Evolutionary conservation across 1,140 invertebrate species (phyloP).

Genomic region (roundworm (Caenorhabditis elegans)): WBcel235 BX284606.5:5044001-5044500

Average conservation of each 20-base stretch:
- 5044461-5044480: slow-evolving; percentile 34
- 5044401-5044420: too few relatives aligned
- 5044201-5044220: background rate
- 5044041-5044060: slow-evolving; percentile 27
- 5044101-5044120: slow-evolving; percentile 9
- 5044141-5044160: slow-evolving; percentile 1
- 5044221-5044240: background rate
- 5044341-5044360: slow-evolving; percentile 41
- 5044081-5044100: slow-evolving; percentile 13
- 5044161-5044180: background rate
- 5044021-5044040: slow-evolving; percentile 26
- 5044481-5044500: slow-evolving; percentile 45
- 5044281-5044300: slow-evolving; percentile 35
- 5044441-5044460: too few relatives aligned
- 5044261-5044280: slow-evolving; percentile 30
- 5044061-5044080: slow-evolving; percentile 16
- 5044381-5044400: too few relatives aligned
- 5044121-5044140: slow-evolving; percentile 15
- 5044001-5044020: slow-evolving; percentile 7
- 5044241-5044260: slow-evolving; percentile 33
- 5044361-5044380: background rate
- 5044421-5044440: too few relatives aligned
- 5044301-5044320: slow-evolving; percentile 35
- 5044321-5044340: slow-evolving; percentile 35
- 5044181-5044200: background rate